These are phyloP conservation scores for Pteromalus puparum DNA, from an alignment of 1,140 invertebrate genomes.

Conservation along the genomic window DNA sequence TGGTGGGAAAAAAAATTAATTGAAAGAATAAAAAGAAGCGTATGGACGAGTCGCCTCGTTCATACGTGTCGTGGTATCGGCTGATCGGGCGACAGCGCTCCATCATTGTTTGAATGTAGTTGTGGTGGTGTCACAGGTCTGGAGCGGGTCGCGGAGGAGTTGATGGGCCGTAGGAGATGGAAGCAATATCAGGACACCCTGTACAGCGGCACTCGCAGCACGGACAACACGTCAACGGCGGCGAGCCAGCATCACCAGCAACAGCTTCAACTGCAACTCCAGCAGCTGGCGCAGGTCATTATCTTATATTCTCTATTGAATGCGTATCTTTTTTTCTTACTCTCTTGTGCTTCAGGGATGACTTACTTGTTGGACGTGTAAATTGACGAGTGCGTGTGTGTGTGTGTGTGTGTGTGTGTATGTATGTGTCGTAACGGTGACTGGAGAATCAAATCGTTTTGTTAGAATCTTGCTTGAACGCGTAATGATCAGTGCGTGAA, in stretches of 20 bases:
- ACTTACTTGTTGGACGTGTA: too few relatives aligned
- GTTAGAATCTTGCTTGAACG: too few relatives aligned
- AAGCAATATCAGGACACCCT: constrained; percentile 91
- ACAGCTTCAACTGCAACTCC: constrained; percentile 59
- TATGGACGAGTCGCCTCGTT: not conserved
- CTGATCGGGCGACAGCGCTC: constrained; percentile 41
- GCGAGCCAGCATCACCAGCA: constrained; percentile 56
- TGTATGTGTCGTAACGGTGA: too few relatives aligned
- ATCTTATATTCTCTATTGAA: not conserved
- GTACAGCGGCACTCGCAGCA: constrained; percentile 79
- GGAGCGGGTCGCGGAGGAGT: constrained; percentile 96
- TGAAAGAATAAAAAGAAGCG: too few relatives aligned
- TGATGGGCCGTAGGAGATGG: constrained; percentile 96
- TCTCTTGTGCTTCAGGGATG: constrained; percentile 50
- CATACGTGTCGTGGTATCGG: constrained; percentile 12
- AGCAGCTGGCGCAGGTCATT: constrained; percentile 49
- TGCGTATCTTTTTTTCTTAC: too few relatives aligned
- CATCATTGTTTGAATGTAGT: constrained; percentile 70
- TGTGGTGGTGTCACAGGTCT: constrained; percentile 82
- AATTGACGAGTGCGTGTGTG: too few relatives aligned
- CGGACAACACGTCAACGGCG: constrained; percentile 76
- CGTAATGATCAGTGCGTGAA: too few relatives aligned
- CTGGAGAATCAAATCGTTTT: too few relatives aligned
- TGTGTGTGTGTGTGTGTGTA: too few relatives aligned
- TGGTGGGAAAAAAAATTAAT: too few relatives aligned